Base-by-base conservation (phyloP, 2,888 invertebrate species). In the Andrena bucephala region DNA sequence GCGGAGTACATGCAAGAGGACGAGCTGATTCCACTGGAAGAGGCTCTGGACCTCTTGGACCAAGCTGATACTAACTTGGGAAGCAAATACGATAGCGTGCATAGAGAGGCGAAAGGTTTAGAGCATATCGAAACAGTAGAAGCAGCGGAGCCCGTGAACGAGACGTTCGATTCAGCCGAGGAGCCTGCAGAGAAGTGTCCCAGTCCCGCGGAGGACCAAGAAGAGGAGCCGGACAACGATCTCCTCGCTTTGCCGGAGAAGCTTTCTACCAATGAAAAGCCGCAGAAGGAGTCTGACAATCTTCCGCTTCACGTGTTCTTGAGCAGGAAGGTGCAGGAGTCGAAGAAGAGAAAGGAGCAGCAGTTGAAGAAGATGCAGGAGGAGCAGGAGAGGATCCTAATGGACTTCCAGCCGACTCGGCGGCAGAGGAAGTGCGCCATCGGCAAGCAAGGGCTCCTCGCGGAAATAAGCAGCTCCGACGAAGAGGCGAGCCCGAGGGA, bases 351-450 rank as follows among this genome's bases (percentile, higher is more conserved):
- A 2, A 93, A 93, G 57, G 91, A 92, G 31, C 90, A 93, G 52
- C 91, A 93, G 31, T 81, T 91, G 73, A 91, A 91, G 24, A 92
- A 91, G 65, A 68, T 91, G 2, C 90, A 90, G 60, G 90, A 91
- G 20, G 91, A 91, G 52, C 92, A 92, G 42, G 88, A 92, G n/a
- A 87, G 88, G 16, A 90, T 92, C 20, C 59, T 92, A 0, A 83
- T 93, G 77, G 92, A 94, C 13, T 90, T 93, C 1, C 93, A 92
- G 69, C 91, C 94, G 0, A 93, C 92, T 4, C 90, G 94, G 6
- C 89, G 93, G 29, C 97, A 97, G 87, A 95, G 97, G 74, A 97
- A 97, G 90, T 97, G 97, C 89, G 96, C 97, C 0, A 97, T 97
- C 36, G 97, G 97, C 54, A 97, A 97, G 89, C 97, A 97, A 87